Evolutionary conservation across 2,797 vertebrate genomes (phyloP).

Genomic region (Catostomus latipinnis): DNA sequence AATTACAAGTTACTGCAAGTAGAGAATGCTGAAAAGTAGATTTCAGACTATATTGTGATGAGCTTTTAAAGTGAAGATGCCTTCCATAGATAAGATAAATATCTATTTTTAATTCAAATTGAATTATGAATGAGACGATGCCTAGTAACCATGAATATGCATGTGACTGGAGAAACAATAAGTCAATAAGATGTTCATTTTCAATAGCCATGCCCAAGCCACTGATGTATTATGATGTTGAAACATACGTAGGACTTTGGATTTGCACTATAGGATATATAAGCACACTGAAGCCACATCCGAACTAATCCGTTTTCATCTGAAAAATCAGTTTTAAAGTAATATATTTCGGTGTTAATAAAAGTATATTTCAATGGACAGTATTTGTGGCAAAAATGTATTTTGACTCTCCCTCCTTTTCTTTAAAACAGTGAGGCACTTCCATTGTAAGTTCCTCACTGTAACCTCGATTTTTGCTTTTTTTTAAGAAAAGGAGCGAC

Average conservation of each 20-base stretch:
- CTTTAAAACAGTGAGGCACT: too few species aligned
- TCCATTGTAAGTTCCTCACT: too few species aligned
- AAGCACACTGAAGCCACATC: conserved; percentile 3
- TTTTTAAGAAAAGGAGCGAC: too few species aligned
- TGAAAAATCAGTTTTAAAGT: not conserved
- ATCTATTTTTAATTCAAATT: conserved; percentile 53
- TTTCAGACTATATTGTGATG: conserved; percentile 12
- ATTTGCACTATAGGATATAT: conserved; percentile 34
- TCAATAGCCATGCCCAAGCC: conserved; percentile 3
- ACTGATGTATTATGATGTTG: not conserved
- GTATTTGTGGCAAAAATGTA: too few species aligned
- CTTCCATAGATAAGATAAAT: conserved; percentile 13
- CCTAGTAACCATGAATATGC: not conserved
- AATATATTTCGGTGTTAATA: too few species aligned
- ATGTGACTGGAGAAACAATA: not conserved
- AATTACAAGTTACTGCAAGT: conserved; percentile 34
- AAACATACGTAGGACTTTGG: conserved; percentile 12
- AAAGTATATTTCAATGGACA: too few species aligned
- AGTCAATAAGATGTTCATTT: conserved; percentile 4
- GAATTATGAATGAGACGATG: conserved; percentile 46
- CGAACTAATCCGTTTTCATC: too few species aligned
- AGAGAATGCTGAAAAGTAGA: not conserved
- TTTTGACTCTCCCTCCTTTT: too few species aligned
- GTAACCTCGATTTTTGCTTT: too few species aligned
- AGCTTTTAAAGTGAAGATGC: conserved; percentile 14